These are phyloP conservation scores for Fragum fragum DNA, from an alignment of 2,888 invertebrate genomes.

Conservation along the genomic window DNA sequence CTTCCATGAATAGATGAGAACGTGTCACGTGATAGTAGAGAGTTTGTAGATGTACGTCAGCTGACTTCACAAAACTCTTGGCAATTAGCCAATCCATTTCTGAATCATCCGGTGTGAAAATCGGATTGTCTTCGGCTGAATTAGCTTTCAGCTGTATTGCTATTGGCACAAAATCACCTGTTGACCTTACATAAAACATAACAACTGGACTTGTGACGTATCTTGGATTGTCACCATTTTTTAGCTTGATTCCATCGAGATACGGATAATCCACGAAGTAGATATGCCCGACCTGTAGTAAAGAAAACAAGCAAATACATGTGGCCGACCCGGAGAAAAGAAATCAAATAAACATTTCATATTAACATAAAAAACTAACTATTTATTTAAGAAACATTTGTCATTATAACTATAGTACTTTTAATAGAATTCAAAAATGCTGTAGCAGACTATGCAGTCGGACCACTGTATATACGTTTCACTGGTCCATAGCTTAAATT, in stretches of 20 bases:
- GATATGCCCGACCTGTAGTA: slow-evolving; percentile 62
- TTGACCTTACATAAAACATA: slow-evolving; percentile 58
- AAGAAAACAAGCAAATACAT: slow-evolving; percentile 3
- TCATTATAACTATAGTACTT: no score
- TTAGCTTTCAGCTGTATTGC: slow-evolving; percentile 61
- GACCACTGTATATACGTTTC: no score
- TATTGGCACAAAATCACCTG: slow-evolving; percentile 59
- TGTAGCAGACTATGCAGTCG: no score
- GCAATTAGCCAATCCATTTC: slow-evolving; percentile 61
- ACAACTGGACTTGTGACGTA: slow-evolving; percentile 52
- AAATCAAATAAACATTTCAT: no score
- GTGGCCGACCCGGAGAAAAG: no score
- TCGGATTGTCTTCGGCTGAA: slow-evolving; percentile 57
- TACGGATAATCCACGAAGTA: slow-evolving; percentile 60
- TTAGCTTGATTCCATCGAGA: slow-evolving; percentile 46
- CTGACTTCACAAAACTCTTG: slow-evolving; percentile 58
- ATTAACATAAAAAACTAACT: no score
- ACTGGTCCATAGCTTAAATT: no score
- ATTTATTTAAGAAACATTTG: no score
- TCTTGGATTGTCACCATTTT: slow-evolving; percentile 18
- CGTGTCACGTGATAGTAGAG: slow-evolving; percentile 55
- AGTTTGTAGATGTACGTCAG: slow-evolving; percentile 59
- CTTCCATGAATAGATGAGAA: slow-evolving; percentile 59
- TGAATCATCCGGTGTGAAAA: slow-evolving; percentile 61
- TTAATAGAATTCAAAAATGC: no score